Conservation (phyloP, 2,797 vertebrate genomes). For the Podargus strigoides region DNA sequence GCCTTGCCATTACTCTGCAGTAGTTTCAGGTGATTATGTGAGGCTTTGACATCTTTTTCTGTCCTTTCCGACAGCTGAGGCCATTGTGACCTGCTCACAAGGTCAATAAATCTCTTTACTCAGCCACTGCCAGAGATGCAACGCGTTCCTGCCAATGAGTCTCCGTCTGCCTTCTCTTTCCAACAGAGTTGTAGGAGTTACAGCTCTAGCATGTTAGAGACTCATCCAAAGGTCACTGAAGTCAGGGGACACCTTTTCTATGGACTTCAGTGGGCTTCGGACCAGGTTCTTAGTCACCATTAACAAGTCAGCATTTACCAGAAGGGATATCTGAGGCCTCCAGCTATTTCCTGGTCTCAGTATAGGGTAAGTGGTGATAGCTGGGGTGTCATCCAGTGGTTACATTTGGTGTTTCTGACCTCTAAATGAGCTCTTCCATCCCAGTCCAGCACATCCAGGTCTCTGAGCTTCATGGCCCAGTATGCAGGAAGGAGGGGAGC, state of each 20-base stretch:
- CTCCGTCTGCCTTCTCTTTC: neutral
- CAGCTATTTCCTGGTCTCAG: conserved; percentile 44
- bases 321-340: conserved; percentile 27
- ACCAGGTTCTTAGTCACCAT: conserved; percentile 30
- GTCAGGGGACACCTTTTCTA: conserved; percentile 58
- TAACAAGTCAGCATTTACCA: conserved; percentile 34
- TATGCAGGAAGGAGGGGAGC: neutral
- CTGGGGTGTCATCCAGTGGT: conserved; percentile 28
- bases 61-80: neutral
- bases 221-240: conserved; percentile 38
- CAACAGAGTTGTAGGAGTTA: neutral
- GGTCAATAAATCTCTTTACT: neutral
- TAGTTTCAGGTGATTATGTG: rapidly evolving
- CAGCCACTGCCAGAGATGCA: neutral
- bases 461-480: neutral
- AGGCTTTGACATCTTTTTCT: neutral
- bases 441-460: neutral
- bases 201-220: neutral
- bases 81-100: neutral
- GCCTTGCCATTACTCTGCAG: neutral
- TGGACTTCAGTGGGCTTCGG: neutral
- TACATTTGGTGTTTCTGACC: neutral
- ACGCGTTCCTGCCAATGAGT: neutral
- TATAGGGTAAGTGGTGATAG: neutral
- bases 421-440: neutral